A percentile compares a stretch with the other conserved stretches of the same genome.
phyloP scores from a whole-genome alignment of 1,140 invertebrate species.

The Acromyrmex charruanus region DNA sequence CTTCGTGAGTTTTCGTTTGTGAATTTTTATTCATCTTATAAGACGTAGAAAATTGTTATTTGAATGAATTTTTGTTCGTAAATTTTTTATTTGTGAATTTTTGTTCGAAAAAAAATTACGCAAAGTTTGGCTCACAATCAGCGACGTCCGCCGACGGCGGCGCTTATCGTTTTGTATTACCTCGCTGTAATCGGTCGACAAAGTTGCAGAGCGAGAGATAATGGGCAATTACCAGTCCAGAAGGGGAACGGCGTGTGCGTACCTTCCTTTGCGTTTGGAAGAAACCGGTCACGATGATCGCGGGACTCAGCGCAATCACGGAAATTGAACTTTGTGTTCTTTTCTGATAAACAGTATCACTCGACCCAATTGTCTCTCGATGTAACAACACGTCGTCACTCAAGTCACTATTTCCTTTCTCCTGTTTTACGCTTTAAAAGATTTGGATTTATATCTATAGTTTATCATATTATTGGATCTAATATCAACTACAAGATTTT shows the following conservation, averaged over 20 bases:
- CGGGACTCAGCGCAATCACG: conserved; percentile 16
- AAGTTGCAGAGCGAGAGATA: conserved; percentile 54
- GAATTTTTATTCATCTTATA: too few species aligned
- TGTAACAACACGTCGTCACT: too few species aligned
- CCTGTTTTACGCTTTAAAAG: background rate
- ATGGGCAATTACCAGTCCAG: conserved; percentile 33
- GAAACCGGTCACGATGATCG: conserved; percentile 53
- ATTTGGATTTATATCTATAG: background rate
- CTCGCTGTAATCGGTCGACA: background rate
- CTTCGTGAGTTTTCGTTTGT: too few species aligned
- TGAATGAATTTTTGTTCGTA: too few species aligned
- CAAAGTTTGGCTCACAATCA: background rate
- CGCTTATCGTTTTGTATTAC: conserved; percentile 22
- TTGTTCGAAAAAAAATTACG: conserved; percentile 17
- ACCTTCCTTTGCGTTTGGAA: conserved; percentile 38
- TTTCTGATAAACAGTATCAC: conserved; percentile 37
- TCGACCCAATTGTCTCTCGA: background rate
- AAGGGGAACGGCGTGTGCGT: conserved; percentile 30
- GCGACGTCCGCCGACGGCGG: conserved; percentile 14
- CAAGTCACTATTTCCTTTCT: background rate
- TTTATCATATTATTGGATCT: background rate
- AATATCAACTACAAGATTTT: background rate
- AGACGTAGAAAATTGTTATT: too few species aligned
- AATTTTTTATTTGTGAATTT: background rate
- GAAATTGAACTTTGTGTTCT: conserved; percentile 28